These are phyloP conservation scores for Platanista minor DNA, from an alignment of 2,113 vertebrate genomes.

Conservation along the genomic window DNA sequence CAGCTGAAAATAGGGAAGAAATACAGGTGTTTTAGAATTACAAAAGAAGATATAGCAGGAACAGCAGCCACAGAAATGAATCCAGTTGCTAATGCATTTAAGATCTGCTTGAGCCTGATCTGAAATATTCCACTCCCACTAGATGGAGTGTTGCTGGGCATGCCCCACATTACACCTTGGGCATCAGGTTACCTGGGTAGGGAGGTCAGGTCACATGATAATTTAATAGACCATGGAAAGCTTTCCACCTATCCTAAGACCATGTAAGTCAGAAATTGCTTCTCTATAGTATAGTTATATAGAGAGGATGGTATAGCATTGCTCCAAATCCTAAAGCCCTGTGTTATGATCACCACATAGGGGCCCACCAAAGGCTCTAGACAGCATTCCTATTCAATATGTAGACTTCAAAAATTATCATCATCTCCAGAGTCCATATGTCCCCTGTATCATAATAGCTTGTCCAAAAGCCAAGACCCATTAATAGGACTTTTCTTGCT, in stretches of 20 bases:
- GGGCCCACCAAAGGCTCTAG: neutral
- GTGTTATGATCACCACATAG: neutral
- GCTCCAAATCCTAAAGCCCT: neutral
- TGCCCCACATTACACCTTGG: neutral
- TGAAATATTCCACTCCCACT: neutral
- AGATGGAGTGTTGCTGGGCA: neutral
- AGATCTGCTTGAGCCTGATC: neutral
- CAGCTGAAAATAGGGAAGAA: neutral
- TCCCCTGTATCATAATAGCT: neutral
- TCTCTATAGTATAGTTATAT: neutral
- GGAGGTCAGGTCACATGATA: neutral
- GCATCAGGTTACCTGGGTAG: neutral
- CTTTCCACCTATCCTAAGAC: neutral
- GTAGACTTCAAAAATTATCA: neutral
- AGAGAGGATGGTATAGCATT: neutral
- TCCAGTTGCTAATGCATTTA: neutral
- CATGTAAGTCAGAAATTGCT: neutral
- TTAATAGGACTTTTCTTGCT: neutral
- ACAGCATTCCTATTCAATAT: neutral
- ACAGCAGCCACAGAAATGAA: neutral
- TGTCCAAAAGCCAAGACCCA: neutral
- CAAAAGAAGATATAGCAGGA: neutral
- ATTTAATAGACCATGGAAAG: neutral
- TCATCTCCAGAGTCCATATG: neutral
- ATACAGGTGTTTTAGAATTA: neutral